Base-by-base conservation (phyloP, 2,113 vertebrate genomes). In the Labrus mixtus region DNA sequence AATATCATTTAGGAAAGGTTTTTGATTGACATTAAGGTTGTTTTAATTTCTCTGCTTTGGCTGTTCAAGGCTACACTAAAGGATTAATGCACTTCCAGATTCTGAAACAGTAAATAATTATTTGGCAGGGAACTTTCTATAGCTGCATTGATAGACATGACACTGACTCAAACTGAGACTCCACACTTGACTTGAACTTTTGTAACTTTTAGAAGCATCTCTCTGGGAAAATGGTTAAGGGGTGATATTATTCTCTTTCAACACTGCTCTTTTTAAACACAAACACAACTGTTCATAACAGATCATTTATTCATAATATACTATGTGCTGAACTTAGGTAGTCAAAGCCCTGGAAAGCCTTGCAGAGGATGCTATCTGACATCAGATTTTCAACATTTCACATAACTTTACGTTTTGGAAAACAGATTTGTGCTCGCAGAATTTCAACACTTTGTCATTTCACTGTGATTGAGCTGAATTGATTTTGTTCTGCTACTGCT, bases 181-280 rank as follows among this genome's bases (percentile, higher is more conserved):
- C 45, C 15, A 59, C 59, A 46, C 56, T 66, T 60, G n/a, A 61
- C 63, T 61, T 58, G 46, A 68, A 66, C 61, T 65, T 55, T 73
- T 76, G 22, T 48, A 12, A 39, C 45, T 64, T 59, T 33, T 19
- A 56, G 2, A 50, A 72, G 54, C 41, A 22, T 76, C 39, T 60
- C 10, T 60, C 46, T 5, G 33, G 75, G 61, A 80, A 48, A 77
- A 45, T 29, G 37, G 46, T 62, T 63, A 61, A 56, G 66, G 66
- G 36, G 22, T 73, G 67, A 83, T 86, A 61, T 56, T 56, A 83
- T 87, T 85, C 71, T 76, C 55, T 79, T 84, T 83, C 45, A 76
- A 54, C 19, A n/a, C 46, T 13, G 16, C 57, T 56, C 53, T 65
- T 37, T 66, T 75, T 66, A 63, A 87, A 79, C 66, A 80, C 70